A percentile compares a stretch with the other conserved stretches of the same genome.
phyloP scores from a whole-genome alignment of 1,140 invertebrate genomes.

The Camponotus pennsylvanicus region DNA sequence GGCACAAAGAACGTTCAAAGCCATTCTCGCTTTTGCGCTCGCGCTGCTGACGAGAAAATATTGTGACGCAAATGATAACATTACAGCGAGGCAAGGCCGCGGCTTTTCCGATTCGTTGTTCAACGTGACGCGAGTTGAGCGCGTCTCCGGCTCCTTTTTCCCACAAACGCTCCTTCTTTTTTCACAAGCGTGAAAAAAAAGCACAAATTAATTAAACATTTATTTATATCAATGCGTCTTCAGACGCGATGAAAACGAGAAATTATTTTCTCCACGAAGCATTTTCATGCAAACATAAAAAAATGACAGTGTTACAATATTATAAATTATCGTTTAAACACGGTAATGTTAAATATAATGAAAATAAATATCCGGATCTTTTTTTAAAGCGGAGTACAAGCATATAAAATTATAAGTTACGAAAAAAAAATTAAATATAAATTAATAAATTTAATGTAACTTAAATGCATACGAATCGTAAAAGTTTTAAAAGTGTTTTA shows the following conservation, averaged over 20 bases:
- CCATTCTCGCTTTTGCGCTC: slow-evolving; percentile 61
- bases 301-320: not conserved
- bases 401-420: not conserved
- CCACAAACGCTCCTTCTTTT: not conserved
- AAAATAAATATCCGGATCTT: not conserved
- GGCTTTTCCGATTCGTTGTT: slow-evolving; percentile 71
- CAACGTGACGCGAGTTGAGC: slow-evolving; percentile 4
- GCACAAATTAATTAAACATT: slow-evolving; percentile 30
- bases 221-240: not conserved
- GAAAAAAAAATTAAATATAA: not conserved
- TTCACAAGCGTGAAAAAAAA: not conserved
- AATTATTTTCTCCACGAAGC: not conserved
- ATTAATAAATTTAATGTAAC: not conserved
- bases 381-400: not conserved
- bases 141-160: not conserved
- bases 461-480: too few species aligned
- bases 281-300: not conserved
- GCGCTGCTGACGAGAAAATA: slow-evolving; percentile 65
- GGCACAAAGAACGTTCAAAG: slow-evolving; percentile 71
- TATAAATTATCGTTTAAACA: not conserved
- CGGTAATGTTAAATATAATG: not conserved
- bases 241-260: not conserved
- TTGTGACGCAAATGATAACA: slow-evolving; percentile 74
- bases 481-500: not conserved
- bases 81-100: slow-evolving; percentile 63